Evolutionary conservation across 2,888 invertebrate genomes (phyloP), one percentile per base, ranked within the genome.

Genomic region (Chesias legatella): DNA sequence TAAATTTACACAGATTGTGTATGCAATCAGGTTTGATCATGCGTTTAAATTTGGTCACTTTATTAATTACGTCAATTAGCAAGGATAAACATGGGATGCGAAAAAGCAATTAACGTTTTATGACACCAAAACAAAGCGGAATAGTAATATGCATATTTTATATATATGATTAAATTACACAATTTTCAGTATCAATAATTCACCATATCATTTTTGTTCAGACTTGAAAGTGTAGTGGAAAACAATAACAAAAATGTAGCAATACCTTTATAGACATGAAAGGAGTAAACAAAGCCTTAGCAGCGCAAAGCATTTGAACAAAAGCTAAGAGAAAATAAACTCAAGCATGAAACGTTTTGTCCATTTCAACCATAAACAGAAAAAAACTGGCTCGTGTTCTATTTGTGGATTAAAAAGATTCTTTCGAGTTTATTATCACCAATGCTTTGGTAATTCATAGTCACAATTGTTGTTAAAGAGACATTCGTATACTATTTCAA

Each of bases 291-390:
- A 76, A 74, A 65, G 64, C 59, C 30, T 48, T 36, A 33, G 34
- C 51, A 46, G 50, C 54, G 71, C 65, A 70, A 72, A 68, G 60
- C 58, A 53, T 57, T 56, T 53, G 59, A 71, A 72, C 68, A 73
- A 73, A 64, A 54, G 63, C 60, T 53, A 39, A 49, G 60, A 66
- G 62, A 67, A 68, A 63, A 55, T 60, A 62, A 48, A 58, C 52
- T 51, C 43, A 48, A 60, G 51, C 54, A 59, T 52, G 56, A 55
- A 62, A 59, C 47, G 41, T 58, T 63, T 63, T 58, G 54, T 58
- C 51, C 56, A 57, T 56, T 52, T 48, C 41, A 41, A 17, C 9
- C 9, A 10, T 9, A 24, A 17, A 26, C 10, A 32, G 26, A 30
- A 25, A 29, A 28, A 23, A 29, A 23, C 29, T 20, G 6, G 23